A percentile compares a stretch with the other conserved stretches of the same genome.
Conservation (phyloP, 2,797 vertebrate genomes). For the Bradypus variegatus region DNA sequence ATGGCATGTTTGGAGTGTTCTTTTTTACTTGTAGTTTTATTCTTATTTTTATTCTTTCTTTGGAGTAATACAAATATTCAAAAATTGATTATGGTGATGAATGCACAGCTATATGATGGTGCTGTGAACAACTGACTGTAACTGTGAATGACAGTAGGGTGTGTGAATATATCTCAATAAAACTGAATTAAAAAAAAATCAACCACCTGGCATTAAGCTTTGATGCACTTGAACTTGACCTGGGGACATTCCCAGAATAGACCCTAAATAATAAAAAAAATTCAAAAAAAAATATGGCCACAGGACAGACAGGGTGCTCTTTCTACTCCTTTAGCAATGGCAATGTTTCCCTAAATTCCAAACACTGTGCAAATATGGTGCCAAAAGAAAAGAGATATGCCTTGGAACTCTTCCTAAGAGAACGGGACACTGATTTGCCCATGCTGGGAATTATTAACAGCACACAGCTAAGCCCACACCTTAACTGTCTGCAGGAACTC, state of each 20-base stretch:
- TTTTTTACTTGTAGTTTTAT: too few species aligned
- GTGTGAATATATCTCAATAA: too few species aligned
- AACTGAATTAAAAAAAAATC: neutral
- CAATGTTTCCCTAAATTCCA: neutral
- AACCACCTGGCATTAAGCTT: neutral
- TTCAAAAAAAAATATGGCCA: rapidly evolving
- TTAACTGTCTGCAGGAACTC: neutral
- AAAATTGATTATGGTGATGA: too few species aligned
- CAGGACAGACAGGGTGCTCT: neutral
- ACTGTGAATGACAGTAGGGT: too few species aligned
- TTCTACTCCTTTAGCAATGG: neutral
- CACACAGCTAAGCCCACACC: neutral
- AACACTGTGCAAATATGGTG: neutral
- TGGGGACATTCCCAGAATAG: neutral
- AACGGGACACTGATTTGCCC: too few species aligned
- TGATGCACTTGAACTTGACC: neutral
- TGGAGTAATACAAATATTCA: too few species aligned
- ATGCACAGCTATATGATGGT: too few species aligned
- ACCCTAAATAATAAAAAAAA: neutral
- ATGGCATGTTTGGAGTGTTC: too few species aligned
- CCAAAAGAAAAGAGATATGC: neutral
- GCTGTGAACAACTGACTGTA: too few species aligned
- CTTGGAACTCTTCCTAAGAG: neutral
- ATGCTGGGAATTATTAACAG: neutral
- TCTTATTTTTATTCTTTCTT: too few species aligned